Evolutionary conservation across 2,888 invertebrate genomes (phyloP).

Genomic region (Ectobius pallidus): DNA sequence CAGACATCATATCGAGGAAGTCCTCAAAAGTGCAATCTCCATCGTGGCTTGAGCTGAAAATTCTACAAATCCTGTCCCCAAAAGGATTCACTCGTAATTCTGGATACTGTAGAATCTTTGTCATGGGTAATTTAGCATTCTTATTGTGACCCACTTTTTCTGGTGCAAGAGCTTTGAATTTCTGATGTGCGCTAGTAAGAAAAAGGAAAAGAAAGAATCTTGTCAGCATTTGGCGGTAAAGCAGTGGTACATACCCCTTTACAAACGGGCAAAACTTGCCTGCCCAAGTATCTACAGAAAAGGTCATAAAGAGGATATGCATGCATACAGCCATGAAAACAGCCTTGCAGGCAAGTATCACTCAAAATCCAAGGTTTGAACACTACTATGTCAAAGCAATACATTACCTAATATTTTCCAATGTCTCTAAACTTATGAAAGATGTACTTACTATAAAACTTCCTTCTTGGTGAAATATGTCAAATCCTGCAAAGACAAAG

Average conservation of each 20-base stretch:
- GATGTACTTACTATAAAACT: slow-evolving; percentile 79
- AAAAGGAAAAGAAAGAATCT: slow-evolving; percentile 2
- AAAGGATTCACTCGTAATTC: slow-evolving; percentile 92
- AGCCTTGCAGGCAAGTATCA: no score
- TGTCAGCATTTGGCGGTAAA: no score
- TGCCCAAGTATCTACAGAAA: no score
- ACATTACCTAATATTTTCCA: no score
- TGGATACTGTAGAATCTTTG: slow-evolving; percentile 83
- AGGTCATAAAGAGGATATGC: no score
- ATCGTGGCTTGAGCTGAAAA: slow-evolving; percentile 87
- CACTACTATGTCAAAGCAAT: no score
- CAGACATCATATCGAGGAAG: slow-evolving; percentile 96
- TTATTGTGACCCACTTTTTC: slow-evolving; percentile 89
- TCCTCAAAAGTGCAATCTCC: slow-evolving; percentile 95
- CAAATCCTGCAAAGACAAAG: slow-evolving; percentile 71
- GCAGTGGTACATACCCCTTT: no score
- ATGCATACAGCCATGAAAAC: no score
- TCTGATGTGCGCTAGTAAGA: slow-evolving; percentile 77
- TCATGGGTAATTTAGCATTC: slow-evolving; percentile 84
- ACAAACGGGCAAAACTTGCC: no score
- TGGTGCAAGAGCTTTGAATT: slow-evolving; percentile 87
- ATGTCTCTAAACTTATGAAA: not conserved
- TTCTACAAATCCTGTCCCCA: slow-evolving; percentile 87
- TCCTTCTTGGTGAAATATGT: slow-evolving; percentile 94
- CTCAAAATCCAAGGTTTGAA: no score